Conservation (phyloP, 2,113 vertebrate species). For the Paradisaea rubra region DNA sequence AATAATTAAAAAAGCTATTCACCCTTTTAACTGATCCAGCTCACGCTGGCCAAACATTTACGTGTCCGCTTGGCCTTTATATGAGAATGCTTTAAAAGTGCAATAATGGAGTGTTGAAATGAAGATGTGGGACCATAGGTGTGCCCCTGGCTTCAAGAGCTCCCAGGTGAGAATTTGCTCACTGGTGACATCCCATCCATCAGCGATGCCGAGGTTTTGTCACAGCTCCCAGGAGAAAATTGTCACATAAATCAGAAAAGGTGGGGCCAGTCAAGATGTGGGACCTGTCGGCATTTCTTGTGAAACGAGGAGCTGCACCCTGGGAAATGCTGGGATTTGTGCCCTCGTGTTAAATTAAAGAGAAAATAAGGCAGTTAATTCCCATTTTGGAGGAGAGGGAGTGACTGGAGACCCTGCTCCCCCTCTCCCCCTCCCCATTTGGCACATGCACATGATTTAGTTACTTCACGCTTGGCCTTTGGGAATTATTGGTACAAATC, state of each 20-base stretch:
- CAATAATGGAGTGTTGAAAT: background rate
- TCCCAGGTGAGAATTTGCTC: constrained; percentile 17
- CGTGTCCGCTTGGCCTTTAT: background rate
- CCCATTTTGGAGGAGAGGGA: background rate
- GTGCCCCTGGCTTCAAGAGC: background rate
- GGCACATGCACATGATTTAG: background rate
- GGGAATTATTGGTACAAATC: background rate
- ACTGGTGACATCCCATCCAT: constrained; percentile 55
- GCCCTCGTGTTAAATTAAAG: background rate
- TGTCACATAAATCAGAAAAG: constrained; percentile 19
- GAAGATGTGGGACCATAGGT: constrained; percentile 5
- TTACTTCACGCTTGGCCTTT: background rate
- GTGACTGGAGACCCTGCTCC: background rate
- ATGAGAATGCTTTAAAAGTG: background rate
- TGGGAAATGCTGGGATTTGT: background rate
- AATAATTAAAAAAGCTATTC: background rate
- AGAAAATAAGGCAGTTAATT: background rate
- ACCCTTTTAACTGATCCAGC: background rate
- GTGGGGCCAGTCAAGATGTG: background rate
- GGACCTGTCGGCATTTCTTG: background rate
- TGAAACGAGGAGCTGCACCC: background rate
- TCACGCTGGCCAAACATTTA: background rate
- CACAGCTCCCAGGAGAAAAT: constrained; percentile 26
- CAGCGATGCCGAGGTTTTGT: constrained; percentile 39
- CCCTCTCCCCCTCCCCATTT: background rate